Conservation (phyloP, 2,113 vertebrate species). For the Hirundichthys speculiger region DNA sequence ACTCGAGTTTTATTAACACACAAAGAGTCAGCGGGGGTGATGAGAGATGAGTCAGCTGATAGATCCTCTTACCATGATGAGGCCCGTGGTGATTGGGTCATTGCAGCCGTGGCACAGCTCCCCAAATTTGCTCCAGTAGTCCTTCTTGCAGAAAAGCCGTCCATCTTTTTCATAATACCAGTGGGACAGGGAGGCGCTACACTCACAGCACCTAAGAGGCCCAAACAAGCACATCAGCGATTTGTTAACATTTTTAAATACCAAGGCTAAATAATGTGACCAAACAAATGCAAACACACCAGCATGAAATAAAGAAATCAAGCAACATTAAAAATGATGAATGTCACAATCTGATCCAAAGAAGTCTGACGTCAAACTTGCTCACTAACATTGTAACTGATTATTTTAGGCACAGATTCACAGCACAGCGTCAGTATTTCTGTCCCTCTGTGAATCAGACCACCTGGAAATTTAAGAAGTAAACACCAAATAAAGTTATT, state of each 20-base stretch:
- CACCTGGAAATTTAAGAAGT: not conserved
- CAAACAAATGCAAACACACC: not conserved
- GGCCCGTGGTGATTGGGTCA: conserved; percentile 94
- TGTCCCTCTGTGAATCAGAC: not conserved
- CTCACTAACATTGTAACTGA: too few species aligned
- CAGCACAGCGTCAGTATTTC: too few species aligned
- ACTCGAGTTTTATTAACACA: conserved; percentile 51
- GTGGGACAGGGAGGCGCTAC: conserved; percentile 89
- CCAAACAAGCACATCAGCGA: not conserved
- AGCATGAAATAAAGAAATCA: too few species aligned
- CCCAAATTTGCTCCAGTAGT: conserved; percentile 94
- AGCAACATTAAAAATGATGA: too few species aligned
- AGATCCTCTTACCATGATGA: conserved; percentile 91
- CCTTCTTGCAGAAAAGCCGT: conserved; percentile 95
- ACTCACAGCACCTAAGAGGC: conserved; percentile 90
- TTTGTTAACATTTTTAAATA: not conserved
- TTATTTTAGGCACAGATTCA: too few species aligned
- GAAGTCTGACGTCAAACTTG: too few species aligned
- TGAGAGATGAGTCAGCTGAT: conserved; percentile 28
- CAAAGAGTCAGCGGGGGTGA: conserved; percentile 40
- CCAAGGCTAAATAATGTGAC: not conserved
- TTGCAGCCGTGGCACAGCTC: conserved; percentile 96
- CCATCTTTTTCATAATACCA: conserved; percentile 99
- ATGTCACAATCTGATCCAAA: too few species aligned
- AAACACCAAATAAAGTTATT: conserved; percentile 7